phyloP scores from a whole-genome alignment of 2,113 vertebrate species.

The Trogon melanurus region DNA sequence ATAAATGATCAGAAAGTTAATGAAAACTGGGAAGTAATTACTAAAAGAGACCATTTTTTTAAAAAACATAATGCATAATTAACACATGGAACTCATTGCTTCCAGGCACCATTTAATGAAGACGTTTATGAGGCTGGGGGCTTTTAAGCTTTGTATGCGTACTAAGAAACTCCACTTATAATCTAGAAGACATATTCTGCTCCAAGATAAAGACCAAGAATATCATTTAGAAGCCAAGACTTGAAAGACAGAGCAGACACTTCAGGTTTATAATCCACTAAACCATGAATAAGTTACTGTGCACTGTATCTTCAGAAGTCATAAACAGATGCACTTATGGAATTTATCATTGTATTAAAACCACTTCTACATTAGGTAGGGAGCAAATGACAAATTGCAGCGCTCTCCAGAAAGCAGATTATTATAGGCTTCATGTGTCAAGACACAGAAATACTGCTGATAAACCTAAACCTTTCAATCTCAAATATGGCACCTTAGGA shows the following conservation, averaged over 20 bases:
- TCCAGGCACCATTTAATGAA: conserved; percentile 58
- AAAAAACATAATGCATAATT: conserved; percentile 44
- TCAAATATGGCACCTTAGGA: background rate
- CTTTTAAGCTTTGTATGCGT: background rate
- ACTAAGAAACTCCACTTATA: background rate
- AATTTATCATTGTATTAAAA: background rate
- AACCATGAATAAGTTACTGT: background rate
- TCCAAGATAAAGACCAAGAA: background rate
- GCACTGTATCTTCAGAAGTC: background rate
- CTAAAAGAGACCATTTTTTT: conserved; percentile 20
- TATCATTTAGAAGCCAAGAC: background rate
- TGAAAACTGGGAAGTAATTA: conserved; percentile 49
- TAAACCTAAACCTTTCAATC: background rate
- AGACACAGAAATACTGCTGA: background rate
- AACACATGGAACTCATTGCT: conserved; percentile 36
- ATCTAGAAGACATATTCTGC: background rate
- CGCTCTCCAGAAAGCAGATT: background rate
- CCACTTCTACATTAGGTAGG: background rate
- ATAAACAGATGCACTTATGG: background rate
- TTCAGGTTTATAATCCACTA: background rate
- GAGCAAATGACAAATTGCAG: background rate
- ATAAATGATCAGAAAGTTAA: conserved; percentile 30
- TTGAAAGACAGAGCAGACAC: background rate
- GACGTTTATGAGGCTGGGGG: background rate
- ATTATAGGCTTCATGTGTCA: background rate